These are phyloP conservation scores for Yponomeuta plumbellus DNA, from an alignment of 2,888 invertebrate species.

Conservation along the genomic window DNA sequence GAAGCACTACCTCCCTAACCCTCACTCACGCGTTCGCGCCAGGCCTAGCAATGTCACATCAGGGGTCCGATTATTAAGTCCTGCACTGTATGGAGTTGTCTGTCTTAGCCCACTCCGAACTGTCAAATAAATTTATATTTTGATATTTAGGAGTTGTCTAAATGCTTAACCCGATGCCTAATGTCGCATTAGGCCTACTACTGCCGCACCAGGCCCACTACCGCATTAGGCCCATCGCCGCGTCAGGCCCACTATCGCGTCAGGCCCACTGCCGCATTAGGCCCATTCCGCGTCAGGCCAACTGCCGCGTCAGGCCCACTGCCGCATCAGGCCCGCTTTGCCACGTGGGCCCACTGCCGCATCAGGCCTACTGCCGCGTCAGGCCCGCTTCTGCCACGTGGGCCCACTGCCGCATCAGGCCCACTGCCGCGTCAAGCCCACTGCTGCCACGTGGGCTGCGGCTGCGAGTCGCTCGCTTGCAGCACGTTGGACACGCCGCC, in stretches of 20 bases:
- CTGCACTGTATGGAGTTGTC: no score
- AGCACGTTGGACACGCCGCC: slow-evolving; percentile 58
- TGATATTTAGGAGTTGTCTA: no score
- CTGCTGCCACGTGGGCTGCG: slow-evolving; percentile 41
- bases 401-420: slow-evolving; percentile 19
- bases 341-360: slow-evolving; percentile 38
- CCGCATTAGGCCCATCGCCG: not conserved
- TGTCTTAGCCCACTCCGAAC: no score
- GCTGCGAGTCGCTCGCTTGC: slow-evolving; percentile 46
- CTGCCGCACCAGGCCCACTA: not conserved
- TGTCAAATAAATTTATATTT: no score
- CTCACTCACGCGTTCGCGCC: not conserved
- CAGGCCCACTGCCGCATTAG: not conserved
- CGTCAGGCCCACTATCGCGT: no score
- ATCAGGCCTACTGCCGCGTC: not conserved
- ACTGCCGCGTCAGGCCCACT: not conserved
- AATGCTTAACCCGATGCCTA: no score
- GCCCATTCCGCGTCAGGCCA: not conserved
- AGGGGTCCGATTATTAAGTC: no score
- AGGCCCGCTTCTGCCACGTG: slow-evolving; percentile 46
- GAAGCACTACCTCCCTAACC: no score
- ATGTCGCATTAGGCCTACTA: not conserved
- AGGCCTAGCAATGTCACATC: no score
- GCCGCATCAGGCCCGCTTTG: no score
- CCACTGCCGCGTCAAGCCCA: slow-evolving; percentile 31